These are phyloP conservation scores for Leptura quadrifasciata DNA, from an alignment of 2,888 invertebrate genomes.

Conservation along the genomic window DNA sequence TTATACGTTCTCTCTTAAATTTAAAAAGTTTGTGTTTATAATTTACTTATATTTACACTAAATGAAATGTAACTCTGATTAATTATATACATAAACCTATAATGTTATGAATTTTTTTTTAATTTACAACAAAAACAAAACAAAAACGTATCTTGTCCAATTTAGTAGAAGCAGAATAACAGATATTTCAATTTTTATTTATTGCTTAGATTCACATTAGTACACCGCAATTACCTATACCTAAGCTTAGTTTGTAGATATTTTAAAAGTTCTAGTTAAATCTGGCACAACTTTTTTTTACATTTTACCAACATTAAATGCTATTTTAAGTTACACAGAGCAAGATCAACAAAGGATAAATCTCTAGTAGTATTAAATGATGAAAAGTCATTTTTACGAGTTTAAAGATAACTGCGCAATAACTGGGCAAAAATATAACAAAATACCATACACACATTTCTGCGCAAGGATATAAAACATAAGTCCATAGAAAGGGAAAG, in stretches of 20 bases:
- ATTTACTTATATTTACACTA: neutral
- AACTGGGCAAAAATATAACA: constrained; percentile 20
- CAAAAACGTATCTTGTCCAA: neutral
- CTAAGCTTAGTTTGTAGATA: constrained; percentile 41
- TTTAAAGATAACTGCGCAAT: constrained; percentile 7
- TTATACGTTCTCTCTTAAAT: neutral
- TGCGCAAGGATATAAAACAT: constrained; percentile 15
- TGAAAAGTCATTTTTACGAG: constrained; percentile 11
- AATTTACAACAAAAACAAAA: neutral
- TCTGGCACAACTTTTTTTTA: constrained; percentile 36
- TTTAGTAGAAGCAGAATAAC: constrained; percentile 20
- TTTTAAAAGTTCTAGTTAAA: constrained; percentile 40
- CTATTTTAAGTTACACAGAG: constrained; percentile 36
- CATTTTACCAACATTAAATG: constrained; percentile 26
- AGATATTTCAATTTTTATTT: constrained; percentile 43
- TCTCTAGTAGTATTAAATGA: constrained; percentile 40
- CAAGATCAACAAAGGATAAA: constrained; percentile 44
- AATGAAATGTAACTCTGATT: neutral
- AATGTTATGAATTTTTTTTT: neutral
- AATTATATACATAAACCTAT: neutral
- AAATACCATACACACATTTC: constrained; percentile 22
- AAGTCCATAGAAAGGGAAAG: constrained; percentile 36
- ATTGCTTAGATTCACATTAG: constrained; percentile 54
- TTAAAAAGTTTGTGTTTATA: neutral
- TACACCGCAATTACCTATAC: constrained; percentile 37